Evolutionary conservation across 2,888 invertebrate species (phyloP).

Genomic region (Linnaemya vulpina): DNA sequence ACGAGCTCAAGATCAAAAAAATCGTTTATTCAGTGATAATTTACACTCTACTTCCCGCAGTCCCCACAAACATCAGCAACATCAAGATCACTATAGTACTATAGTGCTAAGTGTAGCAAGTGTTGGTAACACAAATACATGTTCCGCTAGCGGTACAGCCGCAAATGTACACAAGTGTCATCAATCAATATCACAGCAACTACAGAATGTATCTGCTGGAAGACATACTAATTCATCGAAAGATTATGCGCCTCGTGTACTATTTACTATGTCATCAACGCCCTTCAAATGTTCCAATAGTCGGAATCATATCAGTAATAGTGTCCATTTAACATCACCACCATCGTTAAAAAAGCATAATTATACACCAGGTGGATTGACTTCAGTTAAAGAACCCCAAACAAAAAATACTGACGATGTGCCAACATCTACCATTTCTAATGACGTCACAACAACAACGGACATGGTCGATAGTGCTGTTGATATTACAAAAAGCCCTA

Average conservation of each 20-base stretch:
- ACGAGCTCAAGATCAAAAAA: constrained; percentile 89
- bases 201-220: constrained; percentile 16
- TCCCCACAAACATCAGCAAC: constrained; percentile 57
- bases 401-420: constrained; percentile 63
- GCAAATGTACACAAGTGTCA: constrained; percentile 14
- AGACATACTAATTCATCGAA: constrained; percentile 58
- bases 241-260: constrained; percentile 76
- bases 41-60: constrained; percentile 63
- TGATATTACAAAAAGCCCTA: background rate
- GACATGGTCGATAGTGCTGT: constrained; percentile 7
- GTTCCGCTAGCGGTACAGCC: background rate
- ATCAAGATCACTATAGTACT: constrained; percentile 64
- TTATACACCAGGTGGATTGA: background rate
- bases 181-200: constrained; percentile 44
- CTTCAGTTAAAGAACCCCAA: constrained; percentile 20
- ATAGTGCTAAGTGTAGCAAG: constrained; percentile 61
- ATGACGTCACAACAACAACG: background rate
- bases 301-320: constrained; percentile 47
- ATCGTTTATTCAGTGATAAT: constrained; percentile 77
- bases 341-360: constrained; percentile 36
- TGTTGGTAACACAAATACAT: constrained; percentile 40
- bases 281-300: constrained; percentile 75
- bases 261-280: constrained; percentile 76
- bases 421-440: constrained; percentile 20
- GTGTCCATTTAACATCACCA: constrained; percentile 15